phyloP scores from a whole-genome alignment of 2,797 vertebrate species.

The Gallinago stenura region DNA sequence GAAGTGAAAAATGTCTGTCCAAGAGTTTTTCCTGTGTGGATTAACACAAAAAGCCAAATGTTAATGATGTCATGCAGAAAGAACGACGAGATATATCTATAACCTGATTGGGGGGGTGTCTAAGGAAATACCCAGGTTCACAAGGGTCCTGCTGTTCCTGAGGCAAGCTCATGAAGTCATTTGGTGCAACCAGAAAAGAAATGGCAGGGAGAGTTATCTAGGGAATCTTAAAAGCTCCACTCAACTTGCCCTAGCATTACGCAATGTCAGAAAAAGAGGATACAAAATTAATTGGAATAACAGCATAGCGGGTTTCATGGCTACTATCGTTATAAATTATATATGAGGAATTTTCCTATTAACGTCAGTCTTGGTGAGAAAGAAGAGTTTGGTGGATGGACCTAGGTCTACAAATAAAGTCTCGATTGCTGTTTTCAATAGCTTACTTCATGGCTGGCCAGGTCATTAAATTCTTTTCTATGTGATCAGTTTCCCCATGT shows the following conservation, averaged over 20 bases:
- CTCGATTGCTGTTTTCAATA: neutral
- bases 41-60: neutral
- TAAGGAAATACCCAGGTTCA: neutral
- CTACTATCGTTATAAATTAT: neutral
- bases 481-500: slow-evolving; percentile 39
- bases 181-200: neutral
- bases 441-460: slow-evolving; percentile 26
- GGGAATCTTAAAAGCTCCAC: neutral
- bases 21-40: neutral
- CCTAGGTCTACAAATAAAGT: neutral
- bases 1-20: neutral
- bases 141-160: neutral
- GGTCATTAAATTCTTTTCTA: slow-evolving; percentile 23
- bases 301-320: neutral
- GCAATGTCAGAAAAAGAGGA: neutral
- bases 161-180: neutral
- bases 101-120: neutral
- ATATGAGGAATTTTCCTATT: neutral
- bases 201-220: neutral
- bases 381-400: neutral
- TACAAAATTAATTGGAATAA: neutral
- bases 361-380: neutral
- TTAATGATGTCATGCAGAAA: neutral
- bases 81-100: neutral
- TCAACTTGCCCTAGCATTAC: neutral